phyloP scores from a whole-genome alignment of 2,113 vertebrate species.

The Acrocephalus kingi region DNA sequence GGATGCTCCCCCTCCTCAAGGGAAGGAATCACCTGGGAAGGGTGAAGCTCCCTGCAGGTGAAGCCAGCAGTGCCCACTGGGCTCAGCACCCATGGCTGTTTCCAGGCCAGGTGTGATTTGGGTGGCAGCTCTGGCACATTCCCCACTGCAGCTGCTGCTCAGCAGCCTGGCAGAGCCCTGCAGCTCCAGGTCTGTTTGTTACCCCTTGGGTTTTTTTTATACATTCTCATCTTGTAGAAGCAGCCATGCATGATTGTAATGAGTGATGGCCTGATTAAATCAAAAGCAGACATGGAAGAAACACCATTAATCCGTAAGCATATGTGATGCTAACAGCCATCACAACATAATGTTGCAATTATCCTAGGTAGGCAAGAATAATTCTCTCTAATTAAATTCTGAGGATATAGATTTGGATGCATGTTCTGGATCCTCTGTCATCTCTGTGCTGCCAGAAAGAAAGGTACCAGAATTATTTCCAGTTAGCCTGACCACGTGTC shows the following conservation, averaged over 20 bases:
- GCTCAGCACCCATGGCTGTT: accelerated
- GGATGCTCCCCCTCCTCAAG: not conserved
- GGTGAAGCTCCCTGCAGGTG: not conserved
- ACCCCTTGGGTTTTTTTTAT: not conserved
- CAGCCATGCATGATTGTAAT: conserved; percentile 3
- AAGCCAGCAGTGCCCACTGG: not conserved
- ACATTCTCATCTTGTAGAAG: not conserved
- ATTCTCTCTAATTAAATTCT: conserved; percentile 16
- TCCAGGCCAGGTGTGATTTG: not conserved
- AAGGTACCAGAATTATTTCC: not conserved
- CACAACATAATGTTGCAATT: conserved; percentile 28
- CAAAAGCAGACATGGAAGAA: conserved; percentile 39
- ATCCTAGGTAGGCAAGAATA: conserved; percentile 45
- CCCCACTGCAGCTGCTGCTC: not conserved
- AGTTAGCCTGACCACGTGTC: not conserved
- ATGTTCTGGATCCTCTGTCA: not conserved
- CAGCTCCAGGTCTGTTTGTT: not conserved
- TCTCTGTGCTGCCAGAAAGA: not conserved
- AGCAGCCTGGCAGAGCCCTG: not conserved
- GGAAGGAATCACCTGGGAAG: accelerated
- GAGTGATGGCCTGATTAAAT: conserved; percentile 53
- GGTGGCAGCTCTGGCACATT: not conserved
- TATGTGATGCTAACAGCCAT: conserved; percentile 40
- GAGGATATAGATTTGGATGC: not conserved
- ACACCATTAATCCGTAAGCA: conserved; percentile 12